A percentile compares a stretch with the other conserved stretches of the same genome.
Evolutionary conservation across 2,797 vertebrate species (phyloP).

Genomic region (Leptatherina wallacei): DNA sequence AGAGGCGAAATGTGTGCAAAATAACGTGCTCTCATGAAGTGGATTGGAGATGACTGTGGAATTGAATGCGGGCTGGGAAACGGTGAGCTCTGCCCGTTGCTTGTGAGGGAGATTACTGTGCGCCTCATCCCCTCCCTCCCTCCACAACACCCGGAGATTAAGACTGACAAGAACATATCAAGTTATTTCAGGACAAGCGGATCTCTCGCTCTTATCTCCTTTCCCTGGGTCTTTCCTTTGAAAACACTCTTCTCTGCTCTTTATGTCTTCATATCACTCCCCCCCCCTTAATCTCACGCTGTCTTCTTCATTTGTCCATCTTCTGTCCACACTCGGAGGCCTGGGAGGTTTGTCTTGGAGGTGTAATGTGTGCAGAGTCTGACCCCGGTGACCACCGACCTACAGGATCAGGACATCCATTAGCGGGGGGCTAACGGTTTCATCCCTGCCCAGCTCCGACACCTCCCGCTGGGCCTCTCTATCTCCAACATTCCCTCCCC

Average conservation of each 20-base stretch:
- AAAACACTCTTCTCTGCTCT: slow-evolving; percentile 31
- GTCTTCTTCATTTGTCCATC: slow-evolving; percentile 31
- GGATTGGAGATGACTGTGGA: slow-evolving; percentile 66
- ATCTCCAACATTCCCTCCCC: slow-evolving; percentile 12
- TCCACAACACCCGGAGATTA: slow-evolving; percentile 67
- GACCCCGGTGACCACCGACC: slow-evolving; percentile 50
- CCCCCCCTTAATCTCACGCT: slow-evolving; percentile 6
- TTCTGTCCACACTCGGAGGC: slow-evolving; percentile 26
- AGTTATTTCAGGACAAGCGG: slow-evolving; percentile 72
- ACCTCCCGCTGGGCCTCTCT: slow-evolving; percentile 49
- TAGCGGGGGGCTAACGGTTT: slow-evolving; percentile 62
- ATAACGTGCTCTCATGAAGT: slow-evolving; percentile 65
- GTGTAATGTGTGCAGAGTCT: slow-evolving; percentile 46
- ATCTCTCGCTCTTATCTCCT: slow-evolving; percentile 54
- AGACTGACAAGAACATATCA: slow-evolving; percentile 78
- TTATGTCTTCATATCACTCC: slow-evolving; percentile 9
- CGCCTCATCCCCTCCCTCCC: slow-evolving; percentile 26
- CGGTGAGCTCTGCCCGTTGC: slow-evolving; percentile 43
- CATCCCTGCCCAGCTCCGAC: slow-evolving; percentile 37
- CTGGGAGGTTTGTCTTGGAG: slow-evolving; percentile 36
- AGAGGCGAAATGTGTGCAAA: slow-evolving; percentile 48
- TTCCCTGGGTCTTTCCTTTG: slow-evolving; percentile 36
- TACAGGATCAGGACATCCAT: slow-evolving; percentile 69
- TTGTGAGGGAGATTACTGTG: slow-evolving; percentile 63
- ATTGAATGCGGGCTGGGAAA: slow-evolving; percentile 51